These are phyloP conservation scores for Gnatocerus cornutus DNA, from an alignment of 2,888 invertebrate species.

Conservation along the genomic window DNA sequence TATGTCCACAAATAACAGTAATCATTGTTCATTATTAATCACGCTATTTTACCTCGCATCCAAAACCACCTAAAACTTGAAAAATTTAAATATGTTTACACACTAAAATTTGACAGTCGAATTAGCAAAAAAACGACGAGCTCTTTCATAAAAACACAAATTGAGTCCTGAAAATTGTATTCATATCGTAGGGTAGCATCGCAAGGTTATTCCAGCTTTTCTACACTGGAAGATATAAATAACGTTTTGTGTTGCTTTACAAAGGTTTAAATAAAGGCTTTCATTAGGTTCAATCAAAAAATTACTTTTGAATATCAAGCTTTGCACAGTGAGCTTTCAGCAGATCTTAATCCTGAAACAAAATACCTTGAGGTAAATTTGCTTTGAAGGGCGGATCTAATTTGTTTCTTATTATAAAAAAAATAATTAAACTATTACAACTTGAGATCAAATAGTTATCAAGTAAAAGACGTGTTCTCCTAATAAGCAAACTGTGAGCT, in stretches of 20 bases:
- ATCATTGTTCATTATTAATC: constrained; percentile 37
- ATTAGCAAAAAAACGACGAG: constrained; percentile 6
- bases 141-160: constrained; percentile 1
- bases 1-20: constrained; percentile 34
- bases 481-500: not conserved
- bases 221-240: not conserved
- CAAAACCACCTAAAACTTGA: too few relatives aligned
- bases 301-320: not conserved
- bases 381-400: not conserved
- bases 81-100: too few relatives aligned
- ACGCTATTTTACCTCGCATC: constrained; percentile 3
- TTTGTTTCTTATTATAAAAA: not conserved
- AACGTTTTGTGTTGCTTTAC: not conserved
- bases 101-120: not conserved
- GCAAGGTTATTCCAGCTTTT: too few relatives aligned
- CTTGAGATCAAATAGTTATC: too few relatives aligned
- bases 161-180: not conserved
- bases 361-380: not conserved
- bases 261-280: not conserved
- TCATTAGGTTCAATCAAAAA: not conserved
- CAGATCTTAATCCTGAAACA: not conserved
- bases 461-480: too few relatives aligned
- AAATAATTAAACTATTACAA: not conserved
- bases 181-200: too few relatives aligned
- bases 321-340: not conserved